Evolutionary conservation across 2,888 invertebrate genomes (phyloP), one percentile per base, ranked within the genome.

Genomic region (Agrilus mali): DNA sequence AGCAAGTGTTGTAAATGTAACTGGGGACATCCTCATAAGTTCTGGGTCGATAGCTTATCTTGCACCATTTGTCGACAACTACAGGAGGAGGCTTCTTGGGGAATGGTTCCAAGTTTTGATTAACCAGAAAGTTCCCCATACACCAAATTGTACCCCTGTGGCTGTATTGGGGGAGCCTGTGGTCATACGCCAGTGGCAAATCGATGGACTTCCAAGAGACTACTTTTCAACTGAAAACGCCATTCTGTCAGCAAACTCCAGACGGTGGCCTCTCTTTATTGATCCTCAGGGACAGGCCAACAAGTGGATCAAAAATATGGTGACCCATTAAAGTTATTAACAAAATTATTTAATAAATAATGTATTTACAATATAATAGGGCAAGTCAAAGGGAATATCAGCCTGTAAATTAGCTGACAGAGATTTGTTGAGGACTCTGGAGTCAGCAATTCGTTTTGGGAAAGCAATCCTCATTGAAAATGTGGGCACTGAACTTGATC

Each of bases 241-340:
- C 3, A 85, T 93, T 37, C 75, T 93, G 46, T 83, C 87, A 49
- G 75, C 77, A 35, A 82, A 83, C 65, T 89, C 92, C 0, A 76
- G 82, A 14, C 75, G 92, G 32, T 93, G 89, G 82, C 90, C 93
- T 1, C 73, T 94, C 32, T 83, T 93, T 64, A 86, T 94, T 50
- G 93, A 94, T 68, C 93, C 93, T 0, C 92, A 93, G 67, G 85
- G 84, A 8, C 92, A 93, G 62, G 93, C 92, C 27, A 89, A 89
- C 60, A 87, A 86, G 61, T 93, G 92, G 92, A 80, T 93, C 32
- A 80, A 86, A 53, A 86, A 86, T 55, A 84, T 87, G 84, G 92
- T 89, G 61, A 31, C 2, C 7, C 3, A 13, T 36, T 41, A 38
- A n/a, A 2, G 39, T 8, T 41, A 12, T 38, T 12, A 16, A 15